Base-by-base conservation (phyloP, 2,888 invertebrate species). In the Platycheirus rosarum region DNA sequence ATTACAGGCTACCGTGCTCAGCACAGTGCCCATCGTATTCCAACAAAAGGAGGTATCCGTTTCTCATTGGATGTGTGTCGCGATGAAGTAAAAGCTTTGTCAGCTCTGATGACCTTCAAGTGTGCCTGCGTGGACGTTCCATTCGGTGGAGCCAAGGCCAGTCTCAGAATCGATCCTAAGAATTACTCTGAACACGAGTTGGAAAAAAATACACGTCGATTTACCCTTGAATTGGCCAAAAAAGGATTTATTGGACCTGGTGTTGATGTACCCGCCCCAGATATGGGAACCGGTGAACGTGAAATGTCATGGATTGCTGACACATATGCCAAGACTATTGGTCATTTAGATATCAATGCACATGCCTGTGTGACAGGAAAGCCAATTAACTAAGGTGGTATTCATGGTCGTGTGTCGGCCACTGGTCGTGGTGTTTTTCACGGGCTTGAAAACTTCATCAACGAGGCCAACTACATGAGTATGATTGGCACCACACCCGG, bases 1-100 rank as follows among this genome's bases (percentile, higher is more conserved):
- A 97, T 99, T 88, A 96, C 95, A 86, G 99, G 98, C 11, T 99
- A 98, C 92, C 93, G 99, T 87, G 98, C 99, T 48, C 99, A 99
- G 91, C 99, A 99, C 92, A 93, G 93, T 87, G 97, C 98, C 75
- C 99, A 99, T 92, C 95, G 98, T 90, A 95, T 96, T 84, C 99
- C 99, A 73, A 98, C 97, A 88, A 99, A 99, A 94, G 99, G 99
- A 94, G 98, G 98, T 88, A 94, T 95, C 86, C 92, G 95, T 85
- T 95, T 92, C 90, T 93, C 94, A 3, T 88, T 92, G 84, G 92
- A 93, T 85, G 95, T 95, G 2, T 92, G 93, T 84, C 91, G 93
- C 66, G 95, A 94, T 87, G 95, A 95, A 88, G 95, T 96, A 49
- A 95, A 94, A 89, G 96, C 96, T n/a, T 90, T 96, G 79, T 94